Conservation (phyloP, 2,113 vertebrate species). For the Nanorana parkeri region DNA sequence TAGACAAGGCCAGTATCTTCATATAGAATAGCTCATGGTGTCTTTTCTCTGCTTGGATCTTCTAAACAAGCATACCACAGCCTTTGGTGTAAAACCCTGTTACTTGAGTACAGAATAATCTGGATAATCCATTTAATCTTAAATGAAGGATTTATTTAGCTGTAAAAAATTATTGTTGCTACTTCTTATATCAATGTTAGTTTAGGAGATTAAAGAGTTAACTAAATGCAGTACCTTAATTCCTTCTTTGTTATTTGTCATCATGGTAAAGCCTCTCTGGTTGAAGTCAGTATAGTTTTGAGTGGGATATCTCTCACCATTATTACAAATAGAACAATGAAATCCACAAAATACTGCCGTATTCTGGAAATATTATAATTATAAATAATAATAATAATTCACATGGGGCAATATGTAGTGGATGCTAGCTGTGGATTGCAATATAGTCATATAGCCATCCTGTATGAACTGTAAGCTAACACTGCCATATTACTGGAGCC, state of each 20-base stretch:
- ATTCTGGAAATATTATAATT: no score
- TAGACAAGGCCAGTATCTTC: neutral
- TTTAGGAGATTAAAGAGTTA: neutral
- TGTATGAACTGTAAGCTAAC: no score
- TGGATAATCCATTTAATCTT: slow-evolving; percentile 35
- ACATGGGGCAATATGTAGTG: no score
- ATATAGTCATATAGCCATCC: no score
- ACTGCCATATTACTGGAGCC: no score
- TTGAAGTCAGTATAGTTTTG: no score
- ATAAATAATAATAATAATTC: no score
- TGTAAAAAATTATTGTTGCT: neutral
- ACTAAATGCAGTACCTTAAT: neutral
- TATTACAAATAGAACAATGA: no score
- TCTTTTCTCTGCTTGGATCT: neutral
- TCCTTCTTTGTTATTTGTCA: neutral
- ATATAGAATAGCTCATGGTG: neutral
- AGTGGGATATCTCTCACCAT: no score
- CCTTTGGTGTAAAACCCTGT: neutral
- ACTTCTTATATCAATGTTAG: neutral
- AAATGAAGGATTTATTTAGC: slow-evolving; percentile 1
- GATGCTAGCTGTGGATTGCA: no score
- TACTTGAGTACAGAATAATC: slow-evolving; percentile 18
- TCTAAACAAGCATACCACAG: slow-evolving; percentile 20
- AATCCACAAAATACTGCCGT: no score
- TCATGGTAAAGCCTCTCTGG: no score